phyloP scores from a whole-genome alignment of 2,113 vertebrate species.

The Catharus fuscescens region DNA sequence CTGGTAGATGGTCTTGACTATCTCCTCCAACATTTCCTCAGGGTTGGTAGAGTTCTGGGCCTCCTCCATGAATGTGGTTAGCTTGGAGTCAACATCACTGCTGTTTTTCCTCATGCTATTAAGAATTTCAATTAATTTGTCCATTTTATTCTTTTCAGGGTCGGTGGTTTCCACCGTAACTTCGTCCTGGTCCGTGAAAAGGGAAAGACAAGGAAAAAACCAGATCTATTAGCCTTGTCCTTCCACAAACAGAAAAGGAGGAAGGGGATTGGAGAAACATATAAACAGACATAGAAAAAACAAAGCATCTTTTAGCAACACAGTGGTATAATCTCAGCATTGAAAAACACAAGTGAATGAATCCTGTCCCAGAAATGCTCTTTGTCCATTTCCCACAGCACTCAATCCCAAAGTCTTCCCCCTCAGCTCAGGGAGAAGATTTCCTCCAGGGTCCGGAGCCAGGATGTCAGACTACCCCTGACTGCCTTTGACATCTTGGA shows the following conservation, averaged over 20 bases:
- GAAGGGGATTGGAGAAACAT: neutral
- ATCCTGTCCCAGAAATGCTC: neutral
- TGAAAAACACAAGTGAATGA: neutral
- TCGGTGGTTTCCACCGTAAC: conserved; percentile 70
- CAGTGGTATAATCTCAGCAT: neutral
- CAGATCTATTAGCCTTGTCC: neutral
- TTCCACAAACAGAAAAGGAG: conserved; percentile 6
- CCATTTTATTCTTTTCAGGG: conserved; percentile 86
- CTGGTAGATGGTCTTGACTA: conserved; percentile 90
- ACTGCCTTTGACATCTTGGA: neutral
- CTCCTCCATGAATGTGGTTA: conserved; percentile 94
- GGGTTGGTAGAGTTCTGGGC: conserved; percentile 91
- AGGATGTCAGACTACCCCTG: neutral
- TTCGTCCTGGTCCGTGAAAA: conserved; percentile 84
- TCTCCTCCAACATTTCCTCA: conserved; percentile 88
- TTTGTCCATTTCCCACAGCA: neutral
- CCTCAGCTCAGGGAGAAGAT: neutral
- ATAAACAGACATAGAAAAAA: neutral
- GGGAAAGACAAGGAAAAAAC: conserved; percentile 70
- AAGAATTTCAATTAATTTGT: conserved; percentile 90
- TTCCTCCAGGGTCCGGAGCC: neutral
- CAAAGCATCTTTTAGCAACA: neutral
- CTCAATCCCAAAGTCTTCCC: neutral
- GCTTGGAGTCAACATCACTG: conserved; percentile 88
- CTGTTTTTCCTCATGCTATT: conserved; percentile 95